phyloP scores from a whole-genome alignment of 2,113 vertebrate species.

The Danio rerio region GRCz12tu NC_133190.1:26587501-26588000 shows the following conservation, averaged over 20 bases:
- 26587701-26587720: neutral
- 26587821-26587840: slow-evolving; percentile 17
- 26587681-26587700: slow-evolving; percentile 46
- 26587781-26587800: too few species aligned
- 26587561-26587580: neutral
- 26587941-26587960: slow-evolving; percentile 45
- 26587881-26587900: slow-evolving; percentile 32
- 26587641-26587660: slow-evolving; percentile 42
- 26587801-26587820: slow-evolving; percentile 52
- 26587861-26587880: slow-evolving; percentile 27
- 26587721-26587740: neutral
- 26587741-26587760: neutral
- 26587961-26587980: slow-evolving; percentile 44
- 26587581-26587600: neutral
- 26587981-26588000: slow-evolving; percentile 1
- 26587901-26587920: slow-evolving; percentile 60
- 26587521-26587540: neutral
- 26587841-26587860: slow-evolving; percentile 2
- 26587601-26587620: neutral
- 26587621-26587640: slow-evolving; percentile 1
- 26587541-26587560: neutral
- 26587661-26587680: slow-evolving; percentile 49
- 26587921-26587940: slow-evolving; percentile 53
- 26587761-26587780: slow-evolving; percentile 42
- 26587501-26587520: neutral